A percentile compares a stretch with the other conserved stretches of the same genome.
phyloP scores from a whole-genome alignment of 2,113 vertebrate species.

The Chaetura pelagica region DNA sequence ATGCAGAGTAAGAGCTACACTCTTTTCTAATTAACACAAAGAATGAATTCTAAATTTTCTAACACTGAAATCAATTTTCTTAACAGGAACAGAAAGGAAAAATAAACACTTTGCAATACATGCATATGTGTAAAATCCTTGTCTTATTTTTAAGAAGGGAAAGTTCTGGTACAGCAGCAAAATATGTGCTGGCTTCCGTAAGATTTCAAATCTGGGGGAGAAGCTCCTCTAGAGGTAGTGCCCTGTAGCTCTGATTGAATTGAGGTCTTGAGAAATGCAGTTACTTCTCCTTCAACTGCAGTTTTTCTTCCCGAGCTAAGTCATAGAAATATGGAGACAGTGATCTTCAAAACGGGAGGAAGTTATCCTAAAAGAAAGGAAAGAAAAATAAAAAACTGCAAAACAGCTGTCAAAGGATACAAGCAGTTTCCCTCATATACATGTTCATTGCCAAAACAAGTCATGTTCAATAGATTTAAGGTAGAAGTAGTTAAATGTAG shows the following conservation, averaged over 20 bases:
- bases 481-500: background rate
- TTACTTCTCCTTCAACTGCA: background rate
- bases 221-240: background rate
- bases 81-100: background rate
- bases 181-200: background rate
- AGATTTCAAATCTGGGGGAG: background rate
- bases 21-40: background rate
- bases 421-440: background rate
- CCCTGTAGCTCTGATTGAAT: background rate
- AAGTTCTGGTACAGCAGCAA: background rate
- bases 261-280: background rate
- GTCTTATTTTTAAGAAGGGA: background rate
- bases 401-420: background rate
- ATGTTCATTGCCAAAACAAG: background rate
- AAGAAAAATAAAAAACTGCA: background rate
- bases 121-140: background rate
- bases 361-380: background rate
- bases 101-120: background rate
- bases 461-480: background rate
- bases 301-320: background rate
- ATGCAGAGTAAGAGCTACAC: background rate
- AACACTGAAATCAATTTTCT: background rate
- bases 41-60: background rate
- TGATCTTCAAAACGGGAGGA: background rate
- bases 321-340: background rate